Percentiles rank a stretch among this genome's conserved stretches.
phyloP scores from a whole-genome alignment of 2,113 vertebrate species.

The Phrynocephalus versicolor region DNA sequence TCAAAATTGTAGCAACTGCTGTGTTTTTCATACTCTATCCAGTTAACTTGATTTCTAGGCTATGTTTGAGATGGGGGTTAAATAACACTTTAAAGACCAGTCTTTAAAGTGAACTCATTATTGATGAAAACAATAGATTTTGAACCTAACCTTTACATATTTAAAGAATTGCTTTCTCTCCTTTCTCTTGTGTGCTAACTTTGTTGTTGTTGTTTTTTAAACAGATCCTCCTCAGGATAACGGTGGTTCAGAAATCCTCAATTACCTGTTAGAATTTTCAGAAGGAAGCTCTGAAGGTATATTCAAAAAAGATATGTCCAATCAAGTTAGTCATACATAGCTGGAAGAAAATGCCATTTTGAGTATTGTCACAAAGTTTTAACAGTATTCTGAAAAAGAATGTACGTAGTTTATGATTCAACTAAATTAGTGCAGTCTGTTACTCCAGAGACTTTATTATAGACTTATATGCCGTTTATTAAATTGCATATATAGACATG shows the following conservation, averaged over 20 bases:
- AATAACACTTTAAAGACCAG: not conserved
- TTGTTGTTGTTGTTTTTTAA: constrained; percentile 17
- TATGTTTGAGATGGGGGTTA: too few species aligned
- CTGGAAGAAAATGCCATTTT: not conserved
- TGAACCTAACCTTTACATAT: not conserved
- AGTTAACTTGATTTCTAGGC: too few species aligned
- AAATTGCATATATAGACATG: not conserved
- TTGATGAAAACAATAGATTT: not conserved
- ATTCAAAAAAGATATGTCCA: not conserved
- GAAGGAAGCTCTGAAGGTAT: constrained; percentile 92
- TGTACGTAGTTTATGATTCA: not conserved
- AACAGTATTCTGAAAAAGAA: not conserved
- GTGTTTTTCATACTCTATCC: too few species aligned
- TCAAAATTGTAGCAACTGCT: not conserved
- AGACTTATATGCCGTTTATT: not conserved
- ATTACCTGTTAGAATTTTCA: constrained; percentile 91
- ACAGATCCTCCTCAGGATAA: constrained; percentile 93
- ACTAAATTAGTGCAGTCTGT: too few species aligned
- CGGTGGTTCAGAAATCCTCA: constrained; percentile 92
- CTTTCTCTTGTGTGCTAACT: constrained; percentile 23
- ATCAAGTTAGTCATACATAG: not conserved
- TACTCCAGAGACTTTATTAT: not conserved
- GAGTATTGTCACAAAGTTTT: not conserved
- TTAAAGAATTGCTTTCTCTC: not conserved
- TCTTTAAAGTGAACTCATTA: not conserved